Conservation (phyloP, 2,888 invertebrate species). For the Hirudinaria manillensis region DNA sequence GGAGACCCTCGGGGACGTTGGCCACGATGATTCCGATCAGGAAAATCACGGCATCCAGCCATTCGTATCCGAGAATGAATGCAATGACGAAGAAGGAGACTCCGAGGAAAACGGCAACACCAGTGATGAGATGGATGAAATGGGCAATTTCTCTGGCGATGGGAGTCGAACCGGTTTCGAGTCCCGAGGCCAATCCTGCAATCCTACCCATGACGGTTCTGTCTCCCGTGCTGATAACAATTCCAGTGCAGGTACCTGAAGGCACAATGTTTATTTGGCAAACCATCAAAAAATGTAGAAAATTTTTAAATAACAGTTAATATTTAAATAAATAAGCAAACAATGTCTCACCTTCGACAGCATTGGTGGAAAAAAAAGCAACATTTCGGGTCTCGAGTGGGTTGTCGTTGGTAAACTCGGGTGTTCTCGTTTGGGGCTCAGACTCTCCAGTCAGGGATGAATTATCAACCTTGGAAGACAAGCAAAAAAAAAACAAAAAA, state of each 20-base stretch:
- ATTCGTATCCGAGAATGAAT: slow-evolving; percentile 91
- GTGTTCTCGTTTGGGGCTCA: slow-evolving; percentile 62
- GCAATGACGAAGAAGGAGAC: slow-evolving; percentile 97
- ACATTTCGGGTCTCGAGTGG: slow-evolving; percentile 73
- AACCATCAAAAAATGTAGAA: background rate
- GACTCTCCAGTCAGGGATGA: slow-evolving; percentile 72
- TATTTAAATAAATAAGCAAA: background rate
- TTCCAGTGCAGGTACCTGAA: slow-evolving; percentile 50
- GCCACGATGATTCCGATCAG: slow-evolving; percentile 96
- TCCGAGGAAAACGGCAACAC: slow-evolving; percentile 69
- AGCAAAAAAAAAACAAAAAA: background rate
- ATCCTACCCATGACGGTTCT: slow-evolving; percentile 55
- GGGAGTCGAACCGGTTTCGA: slow-evolving; percentile 71
- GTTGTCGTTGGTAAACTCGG: slow-evolving; percentile 65
- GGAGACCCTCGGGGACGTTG: slow-evolving; percentile 95
- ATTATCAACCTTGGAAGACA: slow-evolving; percentile 59
- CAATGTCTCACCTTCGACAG: slow-evolving; percentile 64
- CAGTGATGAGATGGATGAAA: slow-evolving; percentile 96
- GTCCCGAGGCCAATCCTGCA: slow-evolving; percentile 54
- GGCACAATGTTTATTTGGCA: background rate
- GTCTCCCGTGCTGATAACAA: slow-evolving; percentile 53
- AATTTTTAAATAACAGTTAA: background rate
- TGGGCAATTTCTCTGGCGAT: slow-evolving; percentile 98
- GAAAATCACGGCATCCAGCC: slow-evolving; percentile 98
- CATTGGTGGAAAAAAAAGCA: slow-evolving; percentile 73